Base-by-base conservation (phyloP, 2,888 invertebrate species). In the Prosopocoilus inquinatus region DNA sequence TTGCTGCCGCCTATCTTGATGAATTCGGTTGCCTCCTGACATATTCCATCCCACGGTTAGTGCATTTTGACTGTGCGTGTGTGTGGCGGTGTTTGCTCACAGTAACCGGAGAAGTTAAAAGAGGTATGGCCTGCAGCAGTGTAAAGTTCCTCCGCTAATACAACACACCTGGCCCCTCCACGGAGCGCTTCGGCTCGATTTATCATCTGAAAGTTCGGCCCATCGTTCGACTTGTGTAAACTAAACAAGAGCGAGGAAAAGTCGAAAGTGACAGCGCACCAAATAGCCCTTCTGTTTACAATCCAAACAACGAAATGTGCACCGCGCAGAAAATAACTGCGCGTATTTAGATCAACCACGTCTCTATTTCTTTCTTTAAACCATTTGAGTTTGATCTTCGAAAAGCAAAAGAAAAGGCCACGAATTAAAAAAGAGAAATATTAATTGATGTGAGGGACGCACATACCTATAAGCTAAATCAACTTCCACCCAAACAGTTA, bases 71-170 rank as follows among this genome's bases (percentile, higher is more conserved):
- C 20, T 28, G n/a, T n/a, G 20, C 20, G 55, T 57, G 64, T 65
- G 65, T 62, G 64, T 65, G 64, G 62, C 57, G 55, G 32, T 59
- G 61, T 65, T 63, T 65, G 61, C 59, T 64, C 59, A 61, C 60
- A 57, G 65, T 65, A 65, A 65, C 62, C 52, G 46, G 62, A 65
- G 63, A 64, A 55, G 50, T 52, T 59, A 52, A 51, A 55, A 55
- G 55, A 52, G 52, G 48, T 36, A 38, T 32, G 36, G 51, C 38
- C 47, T 43, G 51, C 43, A 39, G 47, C 48, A 44, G 43, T 59
- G 56, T 49, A 50, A 49, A 59, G 59, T 55, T 55, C 50, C 55
- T 54, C 50, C 54, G 52, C 59, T 64, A 62, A 64, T 60, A 64
- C 59, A 57, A 62, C 60, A 59, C 63, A 64, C 61, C 61, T 64